Base-by-base conservation (phyloP, 1,140 invertebrate species). In the Aleiodes sp. region DNA sequence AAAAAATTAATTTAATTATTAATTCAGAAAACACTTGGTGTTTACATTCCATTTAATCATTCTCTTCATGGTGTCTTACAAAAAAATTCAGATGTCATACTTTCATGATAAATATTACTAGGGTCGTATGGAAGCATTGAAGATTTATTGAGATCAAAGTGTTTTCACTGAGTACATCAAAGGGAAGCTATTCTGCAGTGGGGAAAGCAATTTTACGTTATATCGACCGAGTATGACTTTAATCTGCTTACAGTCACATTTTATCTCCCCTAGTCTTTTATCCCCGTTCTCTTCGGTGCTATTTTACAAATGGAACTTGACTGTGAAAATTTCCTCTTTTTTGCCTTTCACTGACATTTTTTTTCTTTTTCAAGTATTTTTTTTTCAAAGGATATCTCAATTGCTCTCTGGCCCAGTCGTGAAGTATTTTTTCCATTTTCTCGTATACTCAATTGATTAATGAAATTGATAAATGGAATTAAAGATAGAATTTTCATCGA, bases 391-490 rank as follows among this genome's bases (percentile, higher is more conserved):
- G 21, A 9, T 9, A 52, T 16, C 46, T 21, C 16, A 52, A 52
- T 52, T 52, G n/a, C 21, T 52, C 46, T 12, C 21, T 21, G 46
- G 26, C n/a, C 16, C 26, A 52, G 26, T 21, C 46, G 16, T 52
- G 46, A 65, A 70, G 31, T n/a, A 61, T 64, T 71, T 61, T 65
- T 65, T 63, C 68, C 70, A 41, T 39, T 72, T 19, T n/a, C 35
- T 31, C n/a, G 52, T 60, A 21, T 21, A 52, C 69, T 71, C 70
- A 69, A 70, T 37, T 67, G 70, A 41, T 73, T 71, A 75, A 75
- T 73, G 59, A 69, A 70, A 74, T 76, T 74, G 73, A 76, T 73
- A 41, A 10, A 33, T 63, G 24, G 31, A n/a, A 26, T 26, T 41
- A 63, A 65, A 74, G 72, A 74, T 74, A 65, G 43, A 60, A 57